Percentiles rank a stretch among this genome's conserved stretches.
Evolutionary conservation across 1,140 invertebrate species (phyloP).

Genomic region (Aphelenchoides besseyi): DNA sequence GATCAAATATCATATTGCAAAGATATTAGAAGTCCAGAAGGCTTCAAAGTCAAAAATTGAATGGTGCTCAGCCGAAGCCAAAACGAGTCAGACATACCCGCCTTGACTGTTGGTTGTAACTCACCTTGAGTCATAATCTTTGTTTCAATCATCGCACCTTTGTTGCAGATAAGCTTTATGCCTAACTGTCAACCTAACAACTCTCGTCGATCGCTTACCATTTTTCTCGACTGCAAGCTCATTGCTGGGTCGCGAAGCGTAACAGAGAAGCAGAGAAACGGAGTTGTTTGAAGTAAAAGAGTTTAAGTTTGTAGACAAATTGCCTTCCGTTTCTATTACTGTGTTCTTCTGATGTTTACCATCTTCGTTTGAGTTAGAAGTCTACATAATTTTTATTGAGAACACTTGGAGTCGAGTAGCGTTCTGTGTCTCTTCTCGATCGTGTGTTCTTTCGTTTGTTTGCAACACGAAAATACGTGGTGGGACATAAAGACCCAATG

Average conservation of each 20-base stretch:
- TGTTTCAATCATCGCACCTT: not conserved
- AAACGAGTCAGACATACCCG: not conserved
- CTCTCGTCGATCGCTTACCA: not conserved
- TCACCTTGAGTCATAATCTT: not conserved
- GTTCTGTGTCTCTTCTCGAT: not conserved
- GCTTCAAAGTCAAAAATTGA: not conserved
- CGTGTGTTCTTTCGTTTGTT: not conserved
- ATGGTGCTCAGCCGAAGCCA: not conserved
- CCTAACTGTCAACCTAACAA: not conserved
- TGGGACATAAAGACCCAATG: not conserved
- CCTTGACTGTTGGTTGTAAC: not conserved
- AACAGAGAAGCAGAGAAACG: not conserved
- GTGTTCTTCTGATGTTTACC: too few species aligned
- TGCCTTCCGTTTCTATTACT: too few species aligned
- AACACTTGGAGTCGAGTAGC: too few species aligned
- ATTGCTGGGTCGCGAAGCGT: not conserved
- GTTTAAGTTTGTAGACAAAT: too few species aligned
- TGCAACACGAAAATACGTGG: not conserved
- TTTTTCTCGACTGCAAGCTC: not conserved
- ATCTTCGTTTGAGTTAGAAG: too few species aligned
- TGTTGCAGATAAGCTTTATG: slow-evolving; percentile 6
- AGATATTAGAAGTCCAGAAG: not conserved
- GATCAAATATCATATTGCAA: too few species aligned
- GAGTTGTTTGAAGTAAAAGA: too few species aligned
- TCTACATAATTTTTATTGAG: too few species aligned